Evolutionary conservation across 2,888 invertebrate genomes (phyloP).

Genomic region (Hypercompe scribonia): DNA sequence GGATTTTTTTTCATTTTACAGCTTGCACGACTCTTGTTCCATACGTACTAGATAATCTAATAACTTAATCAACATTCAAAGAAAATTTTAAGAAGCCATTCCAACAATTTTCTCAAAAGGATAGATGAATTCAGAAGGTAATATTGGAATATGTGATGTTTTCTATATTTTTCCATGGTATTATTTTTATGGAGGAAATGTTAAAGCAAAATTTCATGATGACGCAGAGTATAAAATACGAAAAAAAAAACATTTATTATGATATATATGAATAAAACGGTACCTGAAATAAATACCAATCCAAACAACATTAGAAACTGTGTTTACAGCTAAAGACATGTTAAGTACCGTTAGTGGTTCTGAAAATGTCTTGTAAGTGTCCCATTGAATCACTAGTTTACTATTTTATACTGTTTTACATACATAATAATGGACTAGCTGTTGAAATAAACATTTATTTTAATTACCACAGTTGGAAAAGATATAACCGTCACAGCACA

Average conservation of each 20-base stretch:
- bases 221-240: neutral
- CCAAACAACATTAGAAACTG: conserved; percentile 23
- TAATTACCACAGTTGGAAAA: conserved; percentile 49
- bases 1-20: too few species aligned
- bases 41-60: too few species aligned
- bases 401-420: neutral
- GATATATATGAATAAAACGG: neutral
- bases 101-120: neutral
- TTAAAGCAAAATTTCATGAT: too few species aligned
- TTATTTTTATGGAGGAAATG: too few species aligned
- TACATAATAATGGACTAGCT: conserved; percentile 34
- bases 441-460: conserved; percentile 43
- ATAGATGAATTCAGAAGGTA: neutral
- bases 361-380: conserved; percentile 25
- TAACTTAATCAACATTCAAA: too few species aligned
- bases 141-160: neutral
- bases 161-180: too few species aligned
- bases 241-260: neutral
- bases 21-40: too few species aligned
- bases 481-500: conserved; percentile 53
- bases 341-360: conserved; percentile 63
- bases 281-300: neutral
- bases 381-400: neutral
- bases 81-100: too few species aligned
- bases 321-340: conserved; percentile 39